Conservation (phyloP, 1,140 invertebrate species). For the Zaprionus capensis region DNA sequence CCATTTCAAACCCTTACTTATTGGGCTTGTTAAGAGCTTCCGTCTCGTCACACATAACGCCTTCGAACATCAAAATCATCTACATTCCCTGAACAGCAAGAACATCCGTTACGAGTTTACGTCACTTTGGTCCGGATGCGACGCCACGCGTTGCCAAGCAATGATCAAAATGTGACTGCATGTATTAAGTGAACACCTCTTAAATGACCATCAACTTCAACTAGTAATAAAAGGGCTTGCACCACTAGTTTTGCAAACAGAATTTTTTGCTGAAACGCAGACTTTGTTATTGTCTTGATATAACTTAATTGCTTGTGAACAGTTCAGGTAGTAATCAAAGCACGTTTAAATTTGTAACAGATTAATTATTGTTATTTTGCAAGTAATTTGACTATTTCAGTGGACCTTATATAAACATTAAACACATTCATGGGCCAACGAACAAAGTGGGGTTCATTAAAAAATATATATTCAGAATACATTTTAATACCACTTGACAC, state of each 20-base stretch:
- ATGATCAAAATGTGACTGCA: slow-evolving; percentile 30
- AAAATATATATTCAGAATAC: slow-evolving; percentile 1
- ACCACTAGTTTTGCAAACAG: neutral
- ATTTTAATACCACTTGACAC: slow-evolving; percentile 62
- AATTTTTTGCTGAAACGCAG: neutral
- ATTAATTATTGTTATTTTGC: neutral
- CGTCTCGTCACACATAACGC: slow-evolving; percentile 78
- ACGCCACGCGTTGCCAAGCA: slow-evolving; percentile 15
- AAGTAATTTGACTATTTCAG: neutral
- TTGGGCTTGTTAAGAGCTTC: slow-evolving; percentile 76
- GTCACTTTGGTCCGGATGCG: slow-evolving; percentile 23
- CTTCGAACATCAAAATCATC: slow-evolving; percentile 80
- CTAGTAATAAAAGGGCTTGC: slow-evolving; percentile 18
- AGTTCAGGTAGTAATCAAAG: no score
- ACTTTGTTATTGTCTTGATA: no score
- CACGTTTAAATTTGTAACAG: no score
- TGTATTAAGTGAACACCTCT: slow-evolving; percentile 12
- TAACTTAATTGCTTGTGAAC: no score
- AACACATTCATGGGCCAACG: neutral
- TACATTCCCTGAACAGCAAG: slow-evolving; percentile 61
- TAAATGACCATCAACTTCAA: slow-evolving; percentile 24
- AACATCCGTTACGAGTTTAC: slow-evolving; percentile 19
- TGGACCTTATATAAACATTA: neutral
- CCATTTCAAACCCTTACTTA: slow-evolving; percentile 70
- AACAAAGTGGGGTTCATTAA: neutral